Evolutionary conservation across 1,140 invertebrate species (phyloP).

Genomic region (Drosophila hydei): DNA sequence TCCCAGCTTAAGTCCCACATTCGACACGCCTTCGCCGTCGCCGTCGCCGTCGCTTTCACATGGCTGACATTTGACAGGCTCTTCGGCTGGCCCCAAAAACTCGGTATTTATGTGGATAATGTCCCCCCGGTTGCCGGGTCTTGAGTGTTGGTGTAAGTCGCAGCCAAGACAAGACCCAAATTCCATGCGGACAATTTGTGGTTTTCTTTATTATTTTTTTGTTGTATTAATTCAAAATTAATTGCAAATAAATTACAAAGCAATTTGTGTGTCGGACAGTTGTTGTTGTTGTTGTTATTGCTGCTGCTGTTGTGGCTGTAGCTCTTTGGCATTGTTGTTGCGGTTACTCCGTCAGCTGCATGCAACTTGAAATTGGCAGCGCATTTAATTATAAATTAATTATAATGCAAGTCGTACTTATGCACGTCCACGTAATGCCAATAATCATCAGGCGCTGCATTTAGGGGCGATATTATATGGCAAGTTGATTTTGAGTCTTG

Average conservation of each 20-base stretch:
- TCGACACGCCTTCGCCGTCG: constrained; percentile 45
- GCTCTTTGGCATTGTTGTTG: constrained; percentile 23
- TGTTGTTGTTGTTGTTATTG: constrained; percentile 23
- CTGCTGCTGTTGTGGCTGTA: constrained; percentile 4
- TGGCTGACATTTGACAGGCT: constrained; percentile 47
- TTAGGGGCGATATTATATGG: constrained; percentile 55
- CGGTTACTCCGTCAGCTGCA: constrained; percentile 65
- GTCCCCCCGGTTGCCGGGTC: constrained; percentile 1
- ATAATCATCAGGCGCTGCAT: constrained; percentile 65
- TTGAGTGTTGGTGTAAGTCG: constrained; percentile 40
- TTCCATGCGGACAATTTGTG: constrained; percentile 60
- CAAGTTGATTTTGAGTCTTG: constrained; percentile 54
- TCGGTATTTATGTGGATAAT: constrained; percentile 41
- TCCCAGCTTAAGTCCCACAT: constrained; percentile 27
- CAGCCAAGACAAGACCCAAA: constrained; percentile 59
- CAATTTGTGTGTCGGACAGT: constrained; percentile 73
- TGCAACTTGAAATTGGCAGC: constrained; percentile 76
- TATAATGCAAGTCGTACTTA: constrained; percentile 76
- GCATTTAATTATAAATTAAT: constrained; percentile 81
- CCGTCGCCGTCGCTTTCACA: constrained; percentile 47
- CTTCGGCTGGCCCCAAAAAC: constrained; percentile 22
- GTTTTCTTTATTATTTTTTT: constrained; percentile 46
- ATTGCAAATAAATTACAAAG: constrained; percentile 82
- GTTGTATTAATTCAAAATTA: constrained; percentile 78
- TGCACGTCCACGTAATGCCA: constrained; percentile 74